A percentile compares a stretch with the other conserved stretches of the same genome.
Conservation (phyloP, 2,113 vertebrate species). For the Dromiciops gliroides region DNA sequence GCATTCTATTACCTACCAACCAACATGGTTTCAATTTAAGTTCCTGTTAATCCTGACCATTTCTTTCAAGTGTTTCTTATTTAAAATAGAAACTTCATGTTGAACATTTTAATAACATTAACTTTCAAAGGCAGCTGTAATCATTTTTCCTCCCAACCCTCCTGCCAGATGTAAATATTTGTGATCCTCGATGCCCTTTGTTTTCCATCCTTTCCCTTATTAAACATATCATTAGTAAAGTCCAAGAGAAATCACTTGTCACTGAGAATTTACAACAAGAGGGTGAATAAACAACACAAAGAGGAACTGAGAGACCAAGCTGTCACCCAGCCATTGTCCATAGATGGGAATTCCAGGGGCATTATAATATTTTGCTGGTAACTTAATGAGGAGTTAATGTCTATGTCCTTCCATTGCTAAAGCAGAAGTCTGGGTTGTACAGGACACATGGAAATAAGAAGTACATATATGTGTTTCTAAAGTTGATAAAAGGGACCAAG, state of each 20-base stretch:
- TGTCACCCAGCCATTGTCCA: not conserved
- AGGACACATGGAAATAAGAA: slow-evolving; percentile 21
- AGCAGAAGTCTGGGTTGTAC: slow-evolving; percentile 42
- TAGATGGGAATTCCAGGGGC: slow-evolving; percentile 18
- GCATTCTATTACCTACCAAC: slow-evolving; percentile 79
- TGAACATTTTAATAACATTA: slow-evolving; percentile 84
- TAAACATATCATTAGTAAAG: slow-evolving; percentile 77
- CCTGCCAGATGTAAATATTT: slow-evolving; percentile 81
- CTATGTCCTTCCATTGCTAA: slow-evolving; percentile 30
- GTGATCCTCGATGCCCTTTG: slow-evolving; percentile 77
- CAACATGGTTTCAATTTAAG: slow-evolving; percentile 86
- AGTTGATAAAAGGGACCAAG: slow-evolving; percentile 22
- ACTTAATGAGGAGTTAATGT: slow-evolving; percentile 40
- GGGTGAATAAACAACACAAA: slow-evolving; percentile 47
- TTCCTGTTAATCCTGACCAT: slow-evolving; percentile 81
- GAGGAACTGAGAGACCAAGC: not conserved
- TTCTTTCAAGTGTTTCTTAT: slow-evolving; percentile 84
- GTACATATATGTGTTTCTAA: not conserved
- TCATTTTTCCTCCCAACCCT: slow-evolving; percentile 73
- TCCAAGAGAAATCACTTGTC: slow-evolving; percentile 58
- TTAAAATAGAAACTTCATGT: slow-evolving; percentile 83
- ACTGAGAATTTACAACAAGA: slow-evolving; percentile 33
- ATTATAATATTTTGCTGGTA: not conserved
- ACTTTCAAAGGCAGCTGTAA: slow-evolving; percentile 82
- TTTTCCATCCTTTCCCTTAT: slow-evolving; percentile 76